These are phyloP conservation scores for Drosophila kanekoi DNA, from an alignment of 2,888 invertebrate species.

Conservation along the genomic window DNA sequence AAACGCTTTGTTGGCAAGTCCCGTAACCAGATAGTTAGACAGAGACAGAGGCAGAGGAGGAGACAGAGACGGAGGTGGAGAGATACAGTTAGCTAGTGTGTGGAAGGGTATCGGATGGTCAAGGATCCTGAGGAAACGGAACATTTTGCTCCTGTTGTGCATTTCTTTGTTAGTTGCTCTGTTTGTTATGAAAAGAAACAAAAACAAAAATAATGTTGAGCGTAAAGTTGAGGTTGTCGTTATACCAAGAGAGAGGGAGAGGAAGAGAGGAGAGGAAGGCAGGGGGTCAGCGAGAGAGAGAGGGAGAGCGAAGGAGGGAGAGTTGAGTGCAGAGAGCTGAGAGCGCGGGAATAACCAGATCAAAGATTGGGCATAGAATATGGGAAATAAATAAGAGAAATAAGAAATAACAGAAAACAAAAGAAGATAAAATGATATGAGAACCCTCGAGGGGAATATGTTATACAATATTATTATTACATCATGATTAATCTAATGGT, in stretches of 20 bases:
- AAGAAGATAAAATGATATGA: constrained; percentile 11
- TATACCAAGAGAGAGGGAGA: constrained; percentile 15
- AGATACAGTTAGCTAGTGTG: constrained; percentile 21
- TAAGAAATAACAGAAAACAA: background rate
- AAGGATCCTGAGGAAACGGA: constrained; percentile 51
- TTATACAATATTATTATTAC: constrained; percentile 74
- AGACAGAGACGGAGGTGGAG: background rate
- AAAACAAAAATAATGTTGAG: constrained; percentile 59
- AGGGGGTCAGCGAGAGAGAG: background rate
- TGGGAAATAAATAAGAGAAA: constrained; percentile 49
- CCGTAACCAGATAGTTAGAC: constrained; percentile 45
- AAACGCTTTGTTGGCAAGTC: constrained; percentile 70
- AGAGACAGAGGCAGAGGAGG: background rate
- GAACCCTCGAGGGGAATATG: constrained; percentile 55
- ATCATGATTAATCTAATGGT: constrained; percentile 68
- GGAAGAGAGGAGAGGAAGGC: background rate
- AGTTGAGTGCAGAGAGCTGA: background rate
- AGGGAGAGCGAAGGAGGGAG: background rate
- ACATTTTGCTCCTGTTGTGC: constrained; percentile 73
- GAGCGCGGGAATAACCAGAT: constrained; percentile 32
- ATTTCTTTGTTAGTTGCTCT: constrained; percentile 78
- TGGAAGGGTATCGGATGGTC: constrained; percentile 12
- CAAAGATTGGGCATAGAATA: constrained; percentile 53
- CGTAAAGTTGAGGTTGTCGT: constrained; percentile 65
- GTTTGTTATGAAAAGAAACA: constrained; percentile 67